A percentile compares a stretch with the other conserved stretches of the same genome.
These are phyloP conservation scores for Hucho hucho DNA, from an alignment of 2,113 vertebrate species.

Conservation along the genomic window DNA sequence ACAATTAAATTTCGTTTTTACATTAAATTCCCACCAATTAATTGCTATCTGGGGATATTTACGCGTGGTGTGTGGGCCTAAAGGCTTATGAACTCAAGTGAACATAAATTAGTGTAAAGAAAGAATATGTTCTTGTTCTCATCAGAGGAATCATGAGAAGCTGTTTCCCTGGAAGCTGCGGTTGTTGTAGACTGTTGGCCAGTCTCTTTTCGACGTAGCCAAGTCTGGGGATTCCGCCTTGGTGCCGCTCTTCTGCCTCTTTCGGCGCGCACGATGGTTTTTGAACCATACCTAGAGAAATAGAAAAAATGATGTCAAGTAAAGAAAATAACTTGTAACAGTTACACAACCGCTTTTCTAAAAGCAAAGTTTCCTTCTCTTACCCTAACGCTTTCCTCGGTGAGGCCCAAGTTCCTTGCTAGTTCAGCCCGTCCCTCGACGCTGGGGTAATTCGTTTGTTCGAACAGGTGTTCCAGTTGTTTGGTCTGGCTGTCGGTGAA, in stretches of 20 bases:
- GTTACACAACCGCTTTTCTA: too few species aligned
- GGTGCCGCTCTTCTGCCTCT: conserved; percentile 43
- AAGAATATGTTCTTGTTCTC: too few species aligned
- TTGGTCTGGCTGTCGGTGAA: conserved; percentile 66
- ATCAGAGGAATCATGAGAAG: background rate
- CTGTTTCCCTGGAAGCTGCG: background rate
- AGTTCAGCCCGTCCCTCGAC: conserved; percentile 57
- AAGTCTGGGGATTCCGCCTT: conserved; percentile 8
- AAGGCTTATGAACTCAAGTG: too few species aligned
- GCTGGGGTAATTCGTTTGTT: conserved; percentile 59
- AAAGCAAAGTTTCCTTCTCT: conserved; percentile 22
- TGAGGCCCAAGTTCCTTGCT: conserved; percentile 58
- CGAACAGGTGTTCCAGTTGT: conserved; percentile 69
- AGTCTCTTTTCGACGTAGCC: background rate
- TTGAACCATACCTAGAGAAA: conserved; percentile 75
- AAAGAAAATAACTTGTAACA: background rate
- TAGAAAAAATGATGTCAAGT: background rate
- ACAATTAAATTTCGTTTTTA: too few species aligned
- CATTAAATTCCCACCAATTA: too few species aligned
- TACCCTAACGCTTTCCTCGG: conserved; percentile 73
- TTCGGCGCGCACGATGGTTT: conserved; percentile 71
- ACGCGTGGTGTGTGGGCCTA: too few species aligned
- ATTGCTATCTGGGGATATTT: too few species aligned
- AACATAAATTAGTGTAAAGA: too few species aligned
- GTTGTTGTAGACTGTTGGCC: background rate